phyloP scores from a whole-genome alignment of 2,888 invertebrate species.

The Sminthurides aquaticus region DNA sequence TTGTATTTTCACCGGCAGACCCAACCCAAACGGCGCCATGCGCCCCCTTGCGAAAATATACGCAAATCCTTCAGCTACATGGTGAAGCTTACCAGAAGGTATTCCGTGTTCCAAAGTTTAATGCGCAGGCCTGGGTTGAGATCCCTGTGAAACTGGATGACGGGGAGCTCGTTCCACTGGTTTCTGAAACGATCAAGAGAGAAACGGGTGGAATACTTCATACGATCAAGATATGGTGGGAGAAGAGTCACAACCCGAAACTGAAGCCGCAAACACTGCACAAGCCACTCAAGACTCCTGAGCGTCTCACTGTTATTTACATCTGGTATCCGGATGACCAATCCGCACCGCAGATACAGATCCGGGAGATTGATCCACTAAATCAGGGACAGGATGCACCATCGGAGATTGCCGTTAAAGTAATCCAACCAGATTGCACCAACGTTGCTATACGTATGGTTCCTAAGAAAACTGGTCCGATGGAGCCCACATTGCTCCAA shows the following conservation, averaged over 20 bases:
- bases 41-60: background rate
- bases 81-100: background rate
- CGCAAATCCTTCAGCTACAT: background rate
- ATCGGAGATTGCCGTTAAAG: background rate
- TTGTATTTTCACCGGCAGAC: background rate
- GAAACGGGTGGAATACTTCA: background rate
- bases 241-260: background rate
- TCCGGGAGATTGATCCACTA: background rate
- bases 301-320: background rate
- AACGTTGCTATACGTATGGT: background rate
- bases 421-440: background rate
- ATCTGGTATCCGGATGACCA: background rate
- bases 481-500: background rate
- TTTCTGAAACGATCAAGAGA: background rate
- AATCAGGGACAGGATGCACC: background rate
- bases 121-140: background rate
- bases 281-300: background rate
- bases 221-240: background rate
- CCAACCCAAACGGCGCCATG: background rate
- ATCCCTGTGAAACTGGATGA: background rate
- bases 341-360: background rate
- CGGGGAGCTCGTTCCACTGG: background rate
- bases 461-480: background rate
- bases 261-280: too few relatives aligned
- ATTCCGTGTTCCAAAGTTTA: background rate